Percentiles rank a stretch among this genome's conserved stretches.
Evolutionary conservation across 2,113 vertebrate genomes (phyloP).

Genomic region (Esox niger): DNA sequence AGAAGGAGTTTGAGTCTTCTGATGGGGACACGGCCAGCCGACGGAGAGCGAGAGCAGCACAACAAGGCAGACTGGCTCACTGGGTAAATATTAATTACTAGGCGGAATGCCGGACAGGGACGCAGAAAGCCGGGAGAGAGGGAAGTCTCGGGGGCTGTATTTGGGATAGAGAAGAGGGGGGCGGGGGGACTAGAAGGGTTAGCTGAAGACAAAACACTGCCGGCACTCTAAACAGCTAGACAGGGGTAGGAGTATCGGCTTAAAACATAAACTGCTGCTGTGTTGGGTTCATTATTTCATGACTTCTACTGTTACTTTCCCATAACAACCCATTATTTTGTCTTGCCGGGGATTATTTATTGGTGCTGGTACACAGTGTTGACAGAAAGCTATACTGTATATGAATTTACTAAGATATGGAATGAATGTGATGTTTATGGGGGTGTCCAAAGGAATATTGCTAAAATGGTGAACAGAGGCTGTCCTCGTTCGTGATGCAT

Average conservation of each 20-base stretch:
- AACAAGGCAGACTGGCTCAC: conserved; percentile 66
- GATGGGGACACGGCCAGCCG: conserved; percentile 70
- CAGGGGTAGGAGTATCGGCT: conserved; percentile 23
- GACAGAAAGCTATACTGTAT: background rate
- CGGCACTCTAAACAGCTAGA: conserved; percentile 49
- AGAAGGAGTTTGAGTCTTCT: conserved; percentile 63
- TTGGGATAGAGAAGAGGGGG: background rate
- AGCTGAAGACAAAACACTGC: conserved; percentile 59
- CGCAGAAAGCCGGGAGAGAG: conserved; percentile 25
- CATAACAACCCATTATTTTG: background rate
- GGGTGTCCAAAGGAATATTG: background rate
- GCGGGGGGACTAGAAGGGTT: conserved; percentile 2
- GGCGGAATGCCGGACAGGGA: conserved; percentile 19
- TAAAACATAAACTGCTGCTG: conserved; percentile 1
- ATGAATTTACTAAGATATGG: background rate
- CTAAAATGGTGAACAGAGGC: background rate
- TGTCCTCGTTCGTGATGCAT: conserved; percentile 31
- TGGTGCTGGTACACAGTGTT: background rate
- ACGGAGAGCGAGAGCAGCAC: conserved; percentile 51
- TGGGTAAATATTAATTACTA: conserved; percentile 76
- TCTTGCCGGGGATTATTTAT: background rate
- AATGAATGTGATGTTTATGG: background rate
- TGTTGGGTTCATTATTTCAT: background rate
- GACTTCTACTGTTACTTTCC: background rate
- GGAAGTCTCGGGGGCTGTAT: conserved; percentile 3